Evolutionary conservation across 1,140 invertebrate species (phyloP).

Genomic region (Megalonaias nervosa): DNA sequence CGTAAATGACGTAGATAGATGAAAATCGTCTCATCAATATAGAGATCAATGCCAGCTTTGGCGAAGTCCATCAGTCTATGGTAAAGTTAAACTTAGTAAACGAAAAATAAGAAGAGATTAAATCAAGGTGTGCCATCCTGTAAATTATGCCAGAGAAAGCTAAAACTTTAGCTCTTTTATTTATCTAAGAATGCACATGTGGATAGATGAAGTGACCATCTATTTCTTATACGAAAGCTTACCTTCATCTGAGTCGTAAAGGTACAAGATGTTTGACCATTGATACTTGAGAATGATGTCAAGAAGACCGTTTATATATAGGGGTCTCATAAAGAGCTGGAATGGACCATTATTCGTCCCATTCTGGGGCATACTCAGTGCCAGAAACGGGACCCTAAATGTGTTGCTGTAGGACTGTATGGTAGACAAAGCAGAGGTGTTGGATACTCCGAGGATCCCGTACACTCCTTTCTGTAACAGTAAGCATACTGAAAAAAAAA

Average conservation of each 20-base stretch:
- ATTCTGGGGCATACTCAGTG: constrained; percentile 59
- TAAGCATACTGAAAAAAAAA: constrained; percentile 86
- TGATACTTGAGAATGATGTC: constrained; percentile 93
- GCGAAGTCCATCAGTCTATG: no score
- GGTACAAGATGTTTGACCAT: constrained; percentile 94
- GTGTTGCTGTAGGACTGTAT: constrained; percentile 96
- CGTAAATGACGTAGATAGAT: no score
- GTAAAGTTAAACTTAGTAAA: no score
- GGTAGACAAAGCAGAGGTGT: constrained; percentile 93
- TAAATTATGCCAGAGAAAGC: no score
- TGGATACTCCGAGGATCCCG: constrained; percentile 91
- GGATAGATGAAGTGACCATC: no score
- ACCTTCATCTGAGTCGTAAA: constrained; percentile 97
- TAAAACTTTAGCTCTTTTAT: neutral
- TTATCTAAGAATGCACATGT: no score
- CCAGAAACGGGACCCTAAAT: constrained; percentile 96
- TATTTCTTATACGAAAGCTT: constrained; percentile 71
- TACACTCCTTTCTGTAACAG: constrained; percentile 92
- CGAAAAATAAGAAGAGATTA: no score
- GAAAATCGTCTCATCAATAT: no score
- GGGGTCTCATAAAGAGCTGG: constrained; percentile 81
- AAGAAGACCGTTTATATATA: constrained; percentile 93
- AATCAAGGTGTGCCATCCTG: no score
- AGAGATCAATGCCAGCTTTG: no score
- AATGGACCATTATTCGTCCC: constrained; percentile 43